phyloP scores from a whole-genome alignment of 2,888 invertebrate genomes.

The Epinotia ramella region DNA sequence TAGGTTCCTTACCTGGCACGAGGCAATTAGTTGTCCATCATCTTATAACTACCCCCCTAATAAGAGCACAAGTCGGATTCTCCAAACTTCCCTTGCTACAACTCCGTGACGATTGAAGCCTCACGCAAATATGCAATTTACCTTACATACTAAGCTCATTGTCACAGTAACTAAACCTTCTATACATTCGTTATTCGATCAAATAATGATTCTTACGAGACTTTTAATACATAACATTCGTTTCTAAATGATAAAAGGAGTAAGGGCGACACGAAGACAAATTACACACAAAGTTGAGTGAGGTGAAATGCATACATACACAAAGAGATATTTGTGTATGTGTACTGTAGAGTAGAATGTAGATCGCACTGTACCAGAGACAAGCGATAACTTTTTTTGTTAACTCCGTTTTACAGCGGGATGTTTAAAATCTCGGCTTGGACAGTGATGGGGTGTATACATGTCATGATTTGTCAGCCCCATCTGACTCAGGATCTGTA shows the following conservation, averaged over 20 bases:
- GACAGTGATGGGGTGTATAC: not conserved
- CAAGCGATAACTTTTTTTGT: slow-evolving; percentile 15
- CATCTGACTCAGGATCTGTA: too few relatives aligned
- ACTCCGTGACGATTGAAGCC: slow-evolving; percentile 57
- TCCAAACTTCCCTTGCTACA: slow-evolving; percentile 50
- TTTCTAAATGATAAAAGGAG: slow-evolving; percentile 42
- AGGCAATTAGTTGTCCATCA: slow-evolving; percentile 57
- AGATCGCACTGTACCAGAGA: slow-evolving; percentile 39
- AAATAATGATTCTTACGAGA: slow-evolving; percentile 49
- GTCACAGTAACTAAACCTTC: slow-evolving; percentile 45
- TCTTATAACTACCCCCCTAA: slow-evolving; percentile 49
- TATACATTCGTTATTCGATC: slow-evolving; percentile 48
- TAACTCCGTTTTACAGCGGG: slow-evolving; percentile 1
- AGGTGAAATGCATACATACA: slow-evolving; percentile 46
- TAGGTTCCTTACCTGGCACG: slow-evolving; percentile 50
- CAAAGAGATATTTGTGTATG: slow-evolving; percentile 44
- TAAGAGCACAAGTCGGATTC: slow-evolving; percentile 55
- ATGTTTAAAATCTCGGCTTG: slow-evolving; percentile 10
- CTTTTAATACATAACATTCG: slow-evolving; percentile 45
- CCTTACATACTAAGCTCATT: slow-evolving; percentile 51
- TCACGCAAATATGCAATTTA: slow-evolving; percentile 54
- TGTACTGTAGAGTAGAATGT: slow-evolving; percentile 28
- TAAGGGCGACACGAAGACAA: slow-evolving; percentile 47
- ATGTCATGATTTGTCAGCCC: too few relatives aligned
- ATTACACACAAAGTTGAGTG: slow-evolving; percentile 46